A percentile compares a stretch with the other conserved stretches of the same genome.
These are phyloP conservation scores for Opisthocomus hoazin DNA, from an alignment of 2,113 vertebrate genomes.

Conservation along the genomic window DNA sequence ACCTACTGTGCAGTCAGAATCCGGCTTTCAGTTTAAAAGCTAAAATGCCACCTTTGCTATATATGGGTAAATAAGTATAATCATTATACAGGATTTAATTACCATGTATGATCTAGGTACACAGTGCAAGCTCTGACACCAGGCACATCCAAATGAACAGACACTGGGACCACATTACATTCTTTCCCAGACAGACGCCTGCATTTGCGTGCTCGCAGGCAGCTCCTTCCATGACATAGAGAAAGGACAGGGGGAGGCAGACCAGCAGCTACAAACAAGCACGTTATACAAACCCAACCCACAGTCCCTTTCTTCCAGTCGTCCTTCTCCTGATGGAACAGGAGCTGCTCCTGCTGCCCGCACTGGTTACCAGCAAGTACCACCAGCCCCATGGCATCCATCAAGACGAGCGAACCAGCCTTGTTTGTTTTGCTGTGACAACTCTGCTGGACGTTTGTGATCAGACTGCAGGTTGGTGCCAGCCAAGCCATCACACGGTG, in stretches of 20 bases:
- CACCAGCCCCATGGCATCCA: neutral
- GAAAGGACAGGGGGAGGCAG: neutral
- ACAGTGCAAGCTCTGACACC: neutral
- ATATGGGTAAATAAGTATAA: accelerated
- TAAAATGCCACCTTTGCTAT: neutral
- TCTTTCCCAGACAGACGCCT: neutral
- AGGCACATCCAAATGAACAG: neutral
- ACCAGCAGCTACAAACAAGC: neutral
- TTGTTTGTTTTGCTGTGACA: neutral
- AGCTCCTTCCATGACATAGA: neutral
- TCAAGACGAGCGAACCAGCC: neutral
- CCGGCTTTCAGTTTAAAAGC: neutral
- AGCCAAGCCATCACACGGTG: neutral
- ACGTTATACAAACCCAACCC: neutral
- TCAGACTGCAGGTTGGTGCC: neutral
- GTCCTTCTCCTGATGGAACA: neutral
- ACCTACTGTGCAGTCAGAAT: neutral
- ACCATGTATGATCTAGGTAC: neutral
- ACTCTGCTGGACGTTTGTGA: neutral
- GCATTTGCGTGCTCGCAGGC: neutral
- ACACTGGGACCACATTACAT: neutral
- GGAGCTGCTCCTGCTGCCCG: neutral
- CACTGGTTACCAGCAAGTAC: neutral
- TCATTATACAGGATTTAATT: neutral
- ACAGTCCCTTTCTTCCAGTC: neutral